Evolutionary conservation across 2,888 invertebrate species (phyloP).

Genomic region (Acleris emargana): DNA sequence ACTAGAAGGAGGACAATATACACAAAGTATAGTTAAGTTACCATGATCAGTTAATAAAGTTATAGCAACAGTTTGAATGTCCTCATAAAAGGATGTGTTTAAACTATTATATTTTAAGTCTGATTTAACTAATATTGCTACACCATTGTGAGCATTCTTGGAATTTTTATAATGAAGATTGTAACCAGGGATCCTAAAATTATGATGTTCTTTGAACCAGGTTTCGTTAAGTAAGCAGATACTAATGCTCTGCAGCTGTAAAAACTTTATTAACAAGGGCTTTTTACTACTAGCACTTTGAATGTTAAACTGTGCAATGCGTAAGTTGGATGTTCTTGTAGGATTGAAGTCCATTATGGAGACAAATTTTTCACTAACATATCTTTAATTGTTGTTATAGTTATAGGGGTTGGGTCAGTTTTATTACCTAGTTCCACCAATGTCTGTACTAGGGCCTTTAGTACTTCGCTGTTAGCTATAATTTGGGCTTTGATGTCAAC

Average conservation of each 20-base stretch:
- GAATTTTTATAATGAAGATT: not conserved
- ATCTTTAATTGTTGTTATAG: not conserved
- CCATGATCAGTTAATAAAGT: too few relatives aligned
- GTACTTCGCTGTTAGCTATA: too few relatives aligned
- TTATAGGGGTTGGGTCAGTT: not conserved
- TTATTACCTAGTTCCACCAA: not conserved
- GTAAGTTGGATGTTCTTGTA: not conserved
- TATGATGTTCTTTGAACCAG: not conserved
- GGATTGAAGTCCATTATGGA: not conserved
- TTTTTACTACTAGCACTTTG: not conserved
- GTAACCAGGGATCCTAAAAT: not conserved
- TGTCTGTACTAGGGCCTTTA: not conserved
- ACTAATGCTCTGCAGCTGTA: not conserved
- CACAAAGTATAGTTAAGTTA: too few relatives aligned
- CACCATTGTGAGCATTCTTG: not conserved
- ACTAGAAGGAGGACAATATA: too few relatives aligned
- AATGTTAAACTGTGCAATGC: conserved; percentile 2
- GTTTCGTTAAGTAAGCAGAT: not conserved
- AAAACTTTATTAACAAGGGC: not conserved
- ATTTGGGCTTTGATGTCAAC: too few relatives aligned
- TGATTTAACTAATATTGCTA: too few relatives aligned
- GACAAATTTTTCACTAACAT: not conserved
- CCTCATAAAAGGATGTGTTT: too few relatives aligned
- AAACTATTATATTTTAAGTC: too few relatives aligned
- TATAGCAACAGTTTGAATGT: too few relatives aligned